A percentile compares a stretch with the other conserved stretches of the same genome.
Evolutionary conservation across 2,888 invertebrate species (phyloP).

Genomic region (Drosophila colorata): DNA sequence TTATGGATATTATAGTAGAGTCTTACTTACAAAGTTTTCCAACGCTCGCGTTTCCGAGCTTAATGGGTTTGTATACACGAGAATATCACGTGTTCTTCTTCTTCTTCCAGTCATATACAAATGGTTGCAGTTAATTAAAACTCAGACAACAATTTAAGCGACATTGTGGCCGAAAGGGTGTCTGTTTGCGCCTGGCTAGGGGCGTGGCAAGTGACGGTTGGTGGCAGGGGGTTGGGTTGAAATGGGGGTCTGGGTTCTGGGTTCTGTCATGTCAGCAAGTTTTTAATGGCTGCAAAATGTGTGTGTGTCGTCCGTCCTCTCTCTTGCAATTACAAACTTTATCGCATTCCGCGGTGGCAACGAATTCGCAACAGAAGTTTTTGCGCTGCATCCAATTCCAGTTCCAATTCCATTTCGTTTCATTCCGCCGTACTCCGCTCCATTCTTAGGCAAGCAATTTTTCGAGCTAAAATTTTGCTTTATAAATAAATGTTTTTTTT

Average conservation of each 20-base stretch:
- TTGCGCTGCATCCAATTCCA: background rate
- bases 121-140: slow-evolving; percentile 31
- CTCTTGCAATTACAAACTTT: slow-evolving; percentile 43
- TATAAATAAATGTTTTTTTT: too few relatives aligned
- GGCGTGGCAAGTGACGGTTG: background rate
- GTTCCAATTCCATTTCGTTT: slow-evolving; percentile 4
- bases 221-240: background rate
- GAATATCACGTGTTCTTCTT: background rate
- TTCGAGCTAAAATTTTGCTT: too few relatives aligned
- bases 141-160: slow-evolving; percentile 11
- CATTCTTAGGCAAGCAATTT: too few relatives aligned
- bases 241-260: background rate
- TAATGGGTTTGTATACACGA: background rate
- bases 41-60: too few relatives aligned
- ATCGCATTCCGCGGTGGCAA: slow-evolving; percentile 35
- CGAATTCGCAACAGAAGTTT: slow-evolving; percentile 15
- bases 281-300: slow-evolving; percentile 42
- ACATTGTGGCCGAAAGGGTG: slow-evolving; percentile 2
- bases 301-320: slow-evolving; percentile 18
- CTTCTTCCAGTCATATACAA: background rate
- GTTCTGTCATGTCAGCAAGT: slow-evolving; percentile 30
- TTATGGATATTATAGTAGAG: too few relatives aligned
- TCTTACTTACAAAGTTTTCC: background rate
- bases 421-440: background rate
- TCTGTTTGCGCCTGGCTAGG: slow-evolving; percentile 1